Evolutionary conservation across 2,888 invertebrate genomes (phyloP), one percentile per base, ranked within the genome.

Genomic region (Drosophila crucigera): DNA sequence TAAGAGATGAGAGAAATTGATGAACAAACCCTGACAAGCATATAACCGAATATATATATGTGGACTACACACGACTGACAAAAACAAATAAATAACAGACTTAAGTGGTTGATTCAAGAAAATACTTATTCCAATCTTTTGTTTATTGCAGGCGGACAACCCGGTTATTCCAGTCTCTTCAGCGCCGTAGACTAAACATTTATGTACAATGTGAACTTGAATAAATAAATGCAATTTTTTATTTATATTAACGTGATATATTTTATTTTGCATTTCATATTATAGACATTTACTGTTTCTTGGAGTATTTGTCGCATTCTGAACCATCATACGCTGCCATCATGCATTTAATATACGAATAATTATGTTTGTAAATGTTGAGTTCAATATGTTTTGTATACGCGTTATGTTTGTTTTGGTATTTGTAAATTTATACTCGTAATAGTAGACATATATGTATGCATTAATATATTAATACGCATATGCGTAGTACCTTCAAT

Each of bases 221-320:
- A 83, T 81, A 78, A 78, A 84, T 69, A 64, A 66, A 47, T 53
- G 22, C 54, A 39, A 41, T 7, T 59, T 67, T 70, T 66, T 56
- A 56, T 82, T 79, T 83, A 73, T 82, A 74, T 83, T 86, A 88
- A 86, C 85, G 82, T 86, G 88, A 86, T 83, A 88, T 88, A 86
- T 73, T 88, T 88, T 85, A 84, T 84, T 84, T 85, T 84, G 73
- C 64, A 70, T 73, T 84, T 77, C 64, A 74, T 80, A 84, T 85
- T 70, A 76, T 86, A 86, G 85, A 86, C 88, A 88, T 80, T 88
- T 75, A 86, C 28, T 65, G 37, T 75, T 75, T 56, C 30, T 73
- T 63, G 71, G 75, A 70, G 62, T 84, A 80, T 63, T 74, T 58
- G n/a, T 59, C 56, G 56, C 61, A 53, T 60, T 68, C 55, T 25